These are phyloP conservation scores for Ganaspis sp. DNA, from an alignment of 1,140 invertebrate species.

Conservation along the genomic window DNA sequence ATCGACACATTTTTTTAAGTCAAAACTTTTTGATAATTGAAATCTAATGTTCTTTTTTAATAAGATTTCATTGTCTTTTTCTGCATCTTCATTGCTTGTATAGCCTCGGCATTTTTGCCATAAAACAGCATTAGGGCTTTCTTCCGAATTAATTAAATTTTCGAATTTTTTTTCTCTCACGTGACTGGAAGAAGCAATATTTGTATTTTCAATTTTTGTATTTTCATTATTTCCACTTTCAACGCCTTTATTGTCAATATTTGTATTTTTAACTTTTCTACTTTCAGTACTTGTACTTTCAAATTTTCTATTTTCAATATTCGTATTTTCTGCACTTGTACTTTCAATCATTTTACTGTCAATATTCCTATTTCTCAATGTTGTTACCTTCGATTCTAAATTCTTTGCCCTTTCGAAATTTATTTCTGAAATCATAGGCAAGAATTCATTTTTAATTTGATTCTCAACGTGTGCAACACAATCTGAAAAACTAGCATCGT, in stretches of 20 bases:
- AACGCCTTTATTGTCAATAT: too few relatives aligned
- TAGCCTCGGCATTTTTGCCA: constrained; percentile 74
- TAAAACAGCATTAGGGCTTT: constrained; percentile 36
- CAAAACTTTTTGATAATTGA: constrained; percentile 66
- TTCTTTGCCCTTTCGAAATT: constrained; percentile 34
- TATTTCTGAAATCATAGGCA: too few relatives aligned
- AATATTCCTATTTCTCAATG: too few relatives aligned
- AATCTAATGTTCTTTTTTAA: constrained; percentile 41
- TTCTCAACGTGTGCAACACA: constrained; percentile 53
- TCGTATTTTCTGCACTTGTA: too few relatives aligned
- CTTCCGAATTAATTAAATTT: constrained; percentile 1
- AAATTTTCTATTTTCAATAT: too few relatives aligned
- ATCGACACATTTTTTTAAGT: constrained; percentile 86
- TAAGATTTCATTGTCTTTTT: not conserved
- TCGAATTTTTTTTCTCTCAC: not conserved
- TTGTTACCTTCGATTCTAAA: not conserved
- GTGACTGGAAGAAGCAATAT: not conserved
- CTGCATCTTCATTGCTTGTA: constrained; percentile 25
- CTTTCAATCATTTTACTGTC: too few relatives aligned
- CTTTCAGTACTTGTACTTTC: too few relatives aligned
- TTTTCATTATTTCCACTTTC: too few relatives aligned
- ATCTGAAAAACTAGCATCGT: constrained; percentile 56
- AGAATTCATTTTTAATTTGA: constrained; percentile 24
- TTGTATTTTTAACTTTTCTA: too few relatives aligned
- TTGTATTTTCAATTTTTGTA: too few relatives aligned